Evolutionary conservation across 2,113 vertebrate genomes (phyloP), one percentile per base, ranked within the genome.

Genomic region (Phalacrocorax aristotelis): DNA sequence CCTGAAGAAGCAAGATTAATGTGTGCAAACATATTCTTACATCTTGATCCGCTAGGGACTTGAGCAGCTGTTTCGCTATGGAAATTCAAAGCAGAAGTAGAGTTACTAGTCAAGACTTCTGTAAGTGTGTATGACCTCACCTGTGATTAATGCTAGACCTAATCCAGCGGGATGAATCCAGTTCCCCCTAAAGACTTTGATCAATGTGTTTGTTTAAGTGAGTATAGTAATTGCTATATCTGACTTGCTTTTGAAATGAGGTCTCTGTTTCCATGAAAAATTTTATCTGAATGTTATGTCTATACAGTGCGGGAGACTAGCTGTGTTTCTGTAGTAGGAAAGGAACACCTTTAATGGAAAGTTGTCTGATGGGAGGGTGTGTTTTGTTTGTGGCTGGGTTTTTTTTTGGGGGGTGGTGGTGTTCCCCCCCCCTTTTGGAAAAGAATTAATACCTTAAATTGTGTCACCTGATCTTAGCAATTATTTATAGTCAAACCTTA

Each of bases 111-210:
- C n/a, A n/a, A n/a, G 68, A 34, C 36, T 95, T 91, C n/a, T 87
- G 38, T 61, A 74, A 85, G 16, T 4, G 0, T 44, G 0, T 57
- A 5, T 78, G 54, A 49, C 8, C 36, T 74, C 2, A 20, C 29
- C 32, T 68, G 17, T 85, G 36, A 80, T 69, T 74, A 54, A 23
- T 74, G 34, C 15, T 64, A n/a, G 34, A 16, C n/a, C 23, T 52
- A 60, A 76, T 49, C 34, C 71, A 44, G 6, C 48, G 44, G 38
- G 46, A 29, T 72, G 17, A 48, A 55, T 89, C 20, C 27, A 61
- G 15, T 20, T 91, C 38, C n/a, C 13, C 30, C 32, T 38, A 19
- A 91, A 77, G n/a, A 38, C 38, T 76, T 62, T 21, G 34, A 61
- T 83, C 26, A 55, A 32, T 51, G 62, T 71, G 38, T 66, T 84